Evolutionary conservation across 2,113 vertebrate species (phyloP), one percentile per base, ranked within the genome.

Genomic region (Glaucomys volans): DNA sequence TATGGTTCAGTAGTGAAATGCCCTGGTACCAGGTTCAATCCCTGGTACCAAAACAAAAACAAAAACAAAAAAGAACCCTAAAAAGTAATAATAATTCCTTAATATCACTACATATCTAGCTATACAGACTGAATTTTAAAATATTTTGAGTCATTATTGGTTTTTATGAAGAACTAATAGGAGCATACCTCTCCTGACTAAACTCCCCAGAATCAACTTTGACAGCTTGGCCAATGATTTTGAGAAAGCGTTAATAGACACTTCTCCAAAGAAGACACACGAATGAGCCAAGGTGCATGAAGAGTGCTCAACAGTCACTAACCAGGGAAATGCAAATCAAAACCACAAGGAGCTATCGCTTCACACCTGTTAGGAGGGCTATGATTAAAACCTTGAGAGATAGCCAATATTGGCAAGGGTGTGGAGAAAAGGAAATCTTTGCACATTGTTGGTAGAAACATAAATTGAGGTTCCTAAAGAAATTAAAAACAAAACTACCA

Each of bases 121-220:
- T 37, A 81, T 11, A 40, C 7, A 85, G 28, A 69, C 62, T 74
- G 69, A 83, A 59, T 47, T 90, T 69, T 44, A 84, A 69, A 83
- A 44, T 18, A 9, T 92, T 24, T 92, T 62, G 54, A 90, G 79
- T 90, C 32, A 71, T 42, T 74, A 8, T 28, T 67, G 6, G 6
- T 69, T 87, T 87, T 87, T 83, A 57, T 79, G n/a, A 94, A 93
- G 72, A 93, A 79, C 69, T 47, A 75, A 32, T 69, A 40, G 14
- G 40, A 87, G 69, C 28, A 40, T 12, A 72, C 16, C 17, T 79
- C n/a, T 82, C 17, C 17, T 17, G 26, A 59, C 52, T 94, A 47
- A 79, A 11, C n/a, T 77, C 28, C 75, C 71, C 11, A 50, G 64
- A 71, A 67, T 76, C 24, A 85, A 67, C 71, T 62, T 28, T 28